Percentiles rank a stretch among this genome's conserved stretches.
Evolutionary conservation across 1,140 invertebrate species (phyloP).

Genomic region (Papilio polyxenes): DNA sequence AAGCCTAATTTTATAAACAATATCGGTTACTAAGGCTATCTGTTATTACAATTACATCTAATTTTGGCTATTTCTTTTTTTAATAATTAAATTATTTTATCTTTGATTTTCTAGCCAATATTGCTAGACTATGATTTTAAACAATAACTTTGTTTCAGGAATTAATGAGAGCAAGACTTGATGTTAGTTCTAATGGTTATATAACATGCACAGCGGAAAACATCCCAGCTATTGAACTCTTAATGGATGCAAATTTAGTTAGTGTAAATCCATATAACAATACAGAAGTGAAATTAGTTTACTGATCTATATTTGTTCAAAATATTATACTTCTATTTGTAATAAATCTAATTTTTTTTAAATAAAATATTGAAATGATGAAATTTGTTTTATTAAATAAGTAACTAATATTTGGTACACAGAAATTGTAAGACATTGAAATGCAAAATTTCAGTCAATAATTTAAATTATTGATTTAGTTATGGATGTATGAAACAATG

Average conservation of each 20-base stretch:
- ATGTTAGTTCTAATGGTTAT: conserved; percentile 61
- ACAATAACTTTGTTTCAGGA: conserved; percentile 55
- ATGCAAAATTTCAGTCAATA: too few relatives aligned
- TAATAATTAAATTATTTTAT: too few relatives aligned
- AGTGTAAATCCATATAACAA: conserved; percentile 68
- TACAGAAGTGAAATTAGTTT: conserved; percentile 67
- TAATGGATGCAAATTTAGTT: conserved; percentile 65
- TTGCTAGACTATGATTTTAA: not conserved
- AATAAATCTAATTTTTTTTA: too few relatives aligned
- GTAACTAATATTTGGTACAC: too few relatives aligned
- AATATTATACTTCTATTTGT: not conserved
- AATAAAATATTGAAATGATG: too few relatives aligned
- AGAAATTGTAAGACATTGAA: too few relatives aligned
- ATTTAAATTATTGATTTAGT: too few relatives aligned
- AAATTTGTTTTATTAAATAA: too few relatives aligned
- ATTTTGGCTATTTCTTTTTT: not conserved
- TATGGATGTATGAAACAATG: too few relatives aligned
- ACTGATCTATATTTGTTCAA: conserved; percentile 41
- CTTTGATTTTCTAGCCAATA: not conserved
- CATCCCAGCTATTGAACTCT: conserved; percentile 54
- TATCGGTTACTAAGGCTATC: too few relatives aligned
- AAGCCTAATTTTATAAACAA: too few relatives aligned
- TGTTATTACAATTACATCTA: too few relatives aligned
- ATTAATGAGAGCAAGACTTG: conserved; percentile 60
- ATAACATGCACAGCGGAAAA: conserved; percentile 61